phyloP scores from a whole-genome alignment of 1,140 invertebrate species.

The Magallana ariakensis region DNA sequence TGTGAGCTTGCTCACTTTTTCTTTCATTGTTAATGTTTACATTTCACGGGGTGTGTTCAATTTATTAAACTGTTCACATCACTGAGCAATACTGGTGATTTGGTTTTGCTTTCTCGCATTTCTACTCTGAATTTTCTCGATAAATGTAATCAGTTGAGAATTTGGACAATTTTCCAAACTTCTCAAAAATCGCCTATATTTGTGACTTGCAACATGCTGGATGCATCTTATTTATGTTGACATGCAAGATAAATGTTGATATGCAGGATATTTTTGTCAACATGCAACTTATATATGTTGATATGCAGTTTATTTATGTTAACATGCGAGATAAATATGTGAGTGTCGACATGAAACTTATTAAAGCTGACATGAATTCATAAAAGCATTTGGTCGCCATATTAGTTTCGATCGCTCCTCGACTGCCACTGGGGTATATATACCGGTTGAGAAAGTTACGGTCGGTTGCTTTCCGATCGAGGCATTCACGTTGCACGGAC shows the following conservation, averaged over 20 bases:
- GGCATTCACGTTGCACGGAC: too few relatives aligned
- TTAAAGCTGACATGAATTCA: neutral
- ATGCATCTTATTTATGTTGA: conserved; percentile 13
- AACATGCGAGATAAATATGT: neutral
- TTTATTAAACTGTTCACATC: conserved; percentile 16
- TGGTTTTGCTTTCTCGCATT: too few relatives aligned
- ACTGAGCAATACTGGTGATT: conserved; percentile 6
- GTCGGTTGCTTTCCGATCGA: too few relatives aligned
- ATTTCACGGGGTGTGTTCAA: conserved; percentile 7
- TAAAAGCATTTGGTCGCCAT: too few relatives aligned
- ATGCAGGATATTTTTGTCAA: too few relatives aligned
- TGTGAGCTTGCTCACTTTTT: conserved; percentile 10
- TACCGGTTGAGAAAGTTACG: too few relatives aligned
- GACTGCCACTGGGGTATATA: too few relatives aligned
- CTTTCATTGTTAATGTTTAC: conserved; percentile 16
- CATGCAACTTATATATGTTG: too few relatives aligned
- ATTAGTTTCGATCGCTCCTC: too few relatives aligned
- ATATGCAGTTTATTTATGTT: too few relatives aligned
- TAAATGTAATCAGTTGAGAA: conserved; percentile 16
- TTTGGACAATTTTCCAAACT: conserved; percentile 16
- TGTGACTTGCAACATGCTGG: conserved; percentile 14
- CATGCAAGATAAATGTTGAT: too few relatives aligned
- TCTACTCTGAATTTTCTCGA: neutral
- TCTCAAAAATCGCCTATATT: conserved; percentile 16
- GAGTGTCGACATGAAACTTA: conserved; percentile 10